phyloP scores from a whole-genome alignment of 2,888 invertebrate species.

The Lacanobia wlatinum region DNA sequence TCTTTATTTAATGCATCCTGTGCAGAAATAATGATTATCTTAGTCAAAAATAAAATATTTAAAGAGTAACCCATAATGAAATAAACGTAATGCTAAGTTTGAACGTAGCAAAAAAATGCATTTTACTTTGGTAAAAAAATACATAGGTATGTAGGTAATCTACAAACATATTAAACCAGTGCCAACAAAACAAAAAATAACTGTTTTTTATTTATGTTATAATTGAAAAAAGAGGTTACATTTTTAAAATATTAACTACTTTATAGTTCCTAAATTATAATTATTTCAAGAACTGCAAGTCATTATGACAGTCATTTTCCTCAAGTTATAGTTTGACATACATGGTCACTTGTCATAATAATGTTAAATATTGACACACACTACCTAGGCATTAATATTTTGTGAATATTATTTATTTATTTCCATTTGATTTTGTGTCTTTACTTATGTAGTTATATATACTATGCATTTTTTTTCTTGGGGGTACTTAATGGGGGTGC shows the following conservation, averaged over 20 bases:
- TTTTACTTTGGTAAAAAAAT: too few relatives aligned
- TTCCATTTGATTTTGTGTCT: slow-evolving; percentile 10
- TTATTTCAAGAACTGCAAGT: slow-evolving; percentile 13
- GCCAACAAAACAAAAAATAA: too few relatives aligned
- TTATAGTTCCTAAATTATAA: not conserved
- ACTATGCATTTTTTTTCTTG: too few relatives aligned
- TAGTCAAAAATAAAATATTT: not conserved
- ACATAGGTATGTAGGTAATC: too few relatives aligned
- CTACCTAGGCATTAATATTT: slow-evolving; percentile 12
- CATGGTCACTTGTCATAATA: slow-evolving; percentile 25
- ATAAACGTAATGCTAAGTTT: too few relatives aligned
- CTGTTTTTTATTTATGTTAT: too few relatives aligned
- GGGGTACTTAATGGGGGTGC: too few relatives aligned
- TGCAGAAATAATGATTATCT: not conserved
- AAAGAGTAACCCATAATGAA: not conserved
- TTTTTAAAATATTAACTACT: too few relatives aligned
- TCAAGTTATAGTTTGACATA: slow-evolving; percentile 28
- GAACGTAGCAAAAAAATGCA: too few relatives aligned
- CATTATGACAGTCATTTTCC: slow-evolving; percentile 18
- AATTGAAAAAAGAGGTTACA: too few relatives aligned
- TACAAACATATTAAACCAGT: too few relatives aligned
- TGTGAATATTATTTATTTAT: not conserved
- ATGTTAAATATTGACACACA: slow-evolving; percentile 20
- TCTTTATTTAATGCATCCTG: slow-evolving; percentile 33
- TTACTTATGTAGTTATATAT: not conserved